Conservation (phyloP, 2,797 vertebrate genomes). For the Xenopus petersii region DNA sequence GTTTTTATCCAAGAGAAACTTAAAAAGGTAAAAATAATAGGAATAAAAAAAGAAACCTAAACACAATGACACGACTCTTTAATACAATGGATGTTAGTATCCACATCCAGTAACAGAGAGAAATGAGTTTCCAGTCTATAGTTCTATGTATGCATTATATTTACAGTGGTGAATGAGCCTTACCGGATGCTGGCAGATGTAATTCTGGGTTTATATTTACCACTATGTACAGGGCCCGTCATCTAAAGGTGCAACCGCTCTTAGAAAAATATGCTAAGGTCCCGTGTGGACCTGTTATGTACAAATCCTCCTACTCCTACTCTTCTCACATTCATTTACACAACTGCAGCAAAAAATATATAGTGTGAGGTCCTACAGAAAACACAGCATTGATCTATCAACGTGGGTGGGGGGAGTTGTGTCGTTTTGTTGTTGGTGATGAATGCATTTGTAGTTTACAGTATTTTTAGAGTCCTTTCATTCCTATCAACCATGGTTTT, state of each 20-base stretch:
- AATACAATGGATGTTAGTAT: constrained; percentile 56
- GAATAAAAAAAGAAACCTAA: constrained; percentile 50
- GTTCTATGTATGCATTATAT: constrained; percentile 64
- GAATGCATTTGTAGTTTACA: no score
- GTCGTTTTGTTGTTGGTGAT: no score
- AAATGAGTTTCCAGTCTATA: constrained; percentile 57
- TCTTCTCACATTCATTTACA: no score
- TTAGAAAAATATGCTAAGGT: constrained; percentile 39
- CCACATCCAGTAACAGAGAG: constrained; percentile 59
- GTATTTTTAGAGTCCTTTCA: no score
- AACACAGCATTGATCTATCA: no score
- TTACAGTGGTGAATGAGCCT: constrained; percentile 65
- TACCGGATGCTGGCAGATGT: constrained; percentile 56
- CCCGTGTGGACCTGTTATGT: constrained; percentile 3
- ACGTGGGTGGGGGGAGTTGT: no score
- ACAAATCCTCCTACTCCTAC: no score
- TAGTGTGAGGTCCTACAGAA: no score
- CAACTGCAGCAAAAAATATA: no score
- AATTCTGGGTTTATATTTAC: constrained; percentile 38
- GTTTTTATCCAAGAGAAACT: constrained; percentile 44
- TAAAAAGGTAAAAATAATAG: constrained; percentile 21
- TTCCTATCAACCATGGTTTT: no score
- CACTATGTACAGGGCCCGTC: constrained; percentile 33
- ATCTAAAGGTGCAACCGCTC: constrained; percentile 38
- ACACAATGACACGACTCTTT: constrained; percentile 64